Conservation (phyloP, 2,797 vertebrate species). For the Macropus fuliginosus region DNA sequence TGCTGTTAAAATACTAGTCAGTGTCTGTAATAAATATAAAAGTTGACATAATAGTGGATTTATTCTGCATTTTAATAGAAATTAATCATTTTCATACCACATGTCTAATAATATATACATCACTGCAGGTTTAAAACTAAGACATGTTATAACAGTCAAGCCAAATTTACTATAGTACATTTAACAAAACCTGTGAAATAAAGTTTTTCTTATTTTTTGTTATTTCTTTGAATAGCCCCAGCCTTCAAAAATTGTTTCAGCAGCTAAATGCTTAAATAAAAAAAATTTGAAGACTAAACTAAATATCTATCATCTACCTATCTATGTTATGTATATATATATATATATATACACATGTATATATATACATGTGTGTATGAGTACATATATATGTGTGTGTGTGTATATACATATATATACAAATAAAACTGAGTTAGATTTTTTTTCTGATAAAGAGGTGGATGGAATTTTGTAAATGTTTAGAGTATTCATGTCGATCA, state of each 20-base stretch:
- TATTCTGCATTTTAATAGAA: slow-evolving; percentile 73
- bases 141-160: slow-evolving; percentile 72
- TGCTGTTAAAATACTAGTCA: slow-evolving; percentile 71
- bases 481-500: slow-evolving; percentile 34
- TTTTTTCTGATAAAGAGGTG: slow-evolving; percentile 23
- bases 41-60: slow-evolving; percentile 76
- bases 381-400: too few relatives aligned
- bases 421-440: slow-evolving; percentile 33
- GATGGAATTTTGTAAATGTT: slow-evolving; percentile 47
- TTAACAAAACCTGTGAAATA: slow-evolving; percentile 80
- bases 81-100: slow-evolving; percentile 73
- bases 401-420: too few relatives aligned
- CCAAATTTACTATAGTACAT: slow-evolving; percentile 75
- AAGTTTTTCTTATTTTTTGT: slow-evolving; percentile 81
- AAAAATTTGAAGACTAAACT: slow-evolving; percentile 66
- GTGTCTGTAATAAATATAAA: slow-evolving; percentile 78
- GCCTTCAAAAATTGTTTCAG: slow-evolving; percentile 70
- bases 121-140: slow-evolving; percentile 69
- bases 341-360: too few relatives aligned
- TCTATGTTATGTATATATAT: too few relatives aligned
- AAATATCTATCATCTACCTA: not conserved
- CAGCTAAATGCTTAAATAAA: slow-evolving; percentile 75
- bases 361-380: too few relatives aligned
- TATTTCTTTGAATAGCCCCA: slow-evolving; percentile 77
- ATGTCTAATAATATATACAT: slow-evolving; percentile 83